Conservation (phyloP, 1,140 invertebrate species). For the Aricia agestis region DNA sequence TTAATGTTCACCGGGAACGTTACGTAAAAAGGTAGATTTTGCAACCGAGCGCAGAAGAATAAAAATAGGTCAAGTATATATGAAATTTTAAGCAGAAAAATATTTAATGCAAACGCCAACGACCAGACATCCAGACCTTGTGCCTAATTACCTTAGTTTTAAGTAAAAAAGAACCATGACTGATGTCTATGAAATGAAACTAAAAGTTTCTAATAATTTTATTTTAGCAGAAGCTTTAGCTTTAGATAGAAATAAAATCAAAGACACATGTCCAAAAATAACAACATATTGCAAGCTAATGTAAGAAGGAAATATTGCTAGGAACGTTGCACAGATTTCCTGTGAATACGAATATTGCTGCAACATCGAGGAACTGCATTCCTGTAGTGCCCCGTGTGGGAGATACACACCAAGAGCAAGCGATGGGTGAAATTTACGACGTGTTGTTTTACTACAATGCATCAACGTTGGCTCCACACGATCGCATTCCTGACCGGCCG, state of each 20-base stretch:
- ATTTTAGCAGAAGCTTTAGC: no score
- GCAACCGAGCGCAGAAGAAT: neutral
- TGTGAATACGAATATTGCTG: no score
- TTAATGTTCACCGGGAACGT: neutral
- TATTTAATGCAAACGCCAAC: neutral
- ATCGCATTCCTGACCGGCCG: slow-evolving; percentile 36
- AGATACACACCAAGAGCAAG: neutral
- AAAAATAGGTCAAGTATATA: slow-evolving; percentile 13
- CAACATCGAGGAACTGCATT: no score
- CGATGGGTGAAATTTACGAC: slow-evolving; percentile 20
- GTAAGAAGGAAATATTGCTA: no score
- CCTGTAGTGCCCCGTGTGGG: no score
- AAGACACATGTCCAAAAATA: no score
- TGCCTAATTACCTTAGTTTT: neutral
- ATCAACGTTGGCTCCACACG: slow-evolving; percentile 33
- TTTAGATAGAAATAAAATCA: no score
- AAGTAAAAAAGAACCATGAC: no score
- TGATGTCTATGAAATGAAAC: no score
- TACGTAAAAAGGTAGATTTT: slow-evolving; percentile 5
- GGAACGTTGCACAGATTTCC: neutral
- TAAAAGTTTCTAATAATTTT: no score
- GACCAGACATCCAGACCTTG: neutral
- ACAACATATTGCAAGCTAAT: no score
- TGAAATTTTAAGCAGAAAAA: slow-evolving; percentile 9
- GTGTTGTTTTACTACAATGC: slow-evolving; percentile 33